Base-by-base conservation (phyloP, 2,797 vertebrate genomes). In the Chaunax sp. region DNA sequence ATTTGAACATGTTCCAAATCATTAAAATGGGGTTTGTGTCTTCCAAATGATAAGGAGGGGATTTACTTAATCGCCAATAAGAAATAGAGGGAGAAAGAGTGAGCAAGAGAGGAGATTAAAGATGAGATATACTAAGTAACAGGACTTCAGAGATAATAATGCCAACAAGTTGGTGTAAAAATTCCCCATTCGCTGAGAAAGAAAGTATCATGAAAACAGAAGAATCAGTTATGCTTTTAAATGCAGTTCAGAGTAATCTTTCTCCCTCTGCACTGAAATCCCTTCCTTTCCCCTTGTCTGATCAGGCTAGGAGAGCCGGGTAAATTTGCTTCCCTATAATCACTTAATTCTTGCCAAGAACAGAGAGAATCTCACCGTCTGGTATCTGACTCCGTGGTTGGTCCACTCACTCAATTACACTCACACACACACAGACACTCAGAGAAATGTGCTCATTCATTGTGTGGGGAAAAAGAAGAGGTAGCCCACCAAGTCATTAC, bases 341-440 rank as follows among this genome's bases (percentile, higher is more conserved):
- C 80, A 81, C 79, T 81, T 85, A 62, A 83, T 84, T 86, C 76
- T 70, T 82, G 85, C 86, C 87, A 90, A 93, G 77, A 88, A 75
- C 73, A 78, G 71, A 73, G 79, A 88, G 88, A 78, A 89, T 90
- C 88, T 84, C 83, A 82, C 67, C 49, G 82, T 84, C 82, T 87
- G 88, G 85, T 90, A 90, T 92, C 88, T 79, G 79, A 83, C 91
- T 88, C 87, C 64, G 89, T 84, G 91, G 93, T 93, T 92, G 91
- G 91, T 93, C 91, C 88, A 59, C 85, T 90, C 89, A 90, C 80
- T 90, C 88, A 90, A 85, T 87, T 81, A 66, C 57, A 64, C 68
- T 65, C 58, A 64, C 44, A 70, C 80, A 84, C 69, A 76, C 80
- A 84, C 53, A 64, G 56, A 76, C 35, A 69, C 52, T 54, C 33